Base-by-base conservation (phyloP, 2,113 vertebrate species). In the Fulica atra region DNA sequence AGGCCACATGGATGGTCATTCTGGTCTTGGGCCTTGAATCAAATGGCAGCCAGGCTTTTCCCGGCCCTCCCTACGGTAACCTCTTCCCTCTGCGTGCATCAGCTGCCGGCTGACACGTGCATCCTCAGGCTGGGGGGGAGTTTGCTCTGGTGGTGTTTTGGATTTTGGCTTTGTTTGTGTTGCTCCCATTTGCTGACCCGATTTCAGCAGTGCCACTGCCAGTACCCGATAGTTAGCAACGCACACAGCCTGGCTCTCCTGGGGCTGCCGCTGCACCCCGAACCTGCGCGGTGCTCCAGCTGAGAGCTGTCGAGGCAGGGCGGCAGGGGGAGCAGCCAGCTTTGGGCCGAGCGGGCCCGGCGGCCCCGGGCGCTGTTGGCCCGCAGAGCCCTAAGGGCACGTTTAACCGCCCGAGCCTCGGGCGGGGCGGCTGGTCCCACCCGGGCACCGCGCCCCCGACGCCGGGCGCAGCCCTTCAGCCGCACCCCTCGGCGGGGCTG, bases 31-130 rank as follows among this genome's bases (percentile, higher is more conserved):
- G 44, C 78, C 60, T 48, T 5, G 46, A n/a, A 35, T 24, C 0
- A 0, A 42, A 10, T 0, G 4, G 68, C 33, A 31, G 24, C 57
- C 13, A 71, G 6, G 15, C 35, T 15, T n/a, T 20, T 15, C 23
- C 11, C n/a, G 6, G 46, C 61, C 20, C 19, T 82, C 53, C 59
- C 48, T 28, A 1, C 16, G 23, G 79, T 2, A 19, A 14, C 15
- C 11, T 33, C 33, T 3, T 61, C 33, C 25, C 24, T 18, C 44
- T 9, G 17, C 8, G 31, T 10, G 6, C n/a, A 4, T 23, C 68
- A 40, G 36, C 66, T 79, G n/a, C 28, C 25, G 40, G 15, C 61
- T 11, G 29, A 6, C 21, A 36, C 38, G 5, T 19, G 42, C 42
- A 6, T 19, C 71, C 9, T n/a, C 66, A 40, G 36, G 2, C 83